These are phyloP conservation scores for Formica selysi DNA, from an alignment of 1,140 invertebrate species.

Conservation along the genomic window DNA sequence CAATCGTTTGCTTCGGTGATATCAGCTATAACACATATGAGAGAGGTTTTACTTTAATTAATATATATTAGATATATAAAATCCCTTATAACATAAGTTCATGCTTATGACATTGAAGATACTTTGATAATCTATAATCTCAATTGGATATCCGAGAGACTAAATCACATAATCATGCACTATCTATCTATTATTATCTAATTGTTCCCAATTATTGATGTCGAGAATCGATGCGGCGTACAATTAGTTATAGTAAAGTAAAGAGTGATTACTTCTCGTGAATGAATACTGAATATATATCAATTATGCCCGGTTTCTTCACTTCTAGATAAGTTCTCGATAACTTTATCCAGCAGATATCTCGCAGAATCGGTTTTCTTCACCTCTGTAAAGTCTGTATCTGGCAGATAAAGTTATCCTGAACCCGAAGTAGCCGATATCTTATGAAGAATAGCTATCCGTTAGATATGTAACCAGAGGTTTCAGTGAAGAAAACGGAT, in stretches of 20 bases:
- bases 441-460: constrained; percentile 10
- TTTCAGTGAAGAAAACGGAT: constrained; percentile 11
- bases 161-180: constrained; percentile 59
- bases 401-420: not conserved
- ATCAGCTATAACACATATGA: constrained; percentile 14
- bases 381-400: not conserved
- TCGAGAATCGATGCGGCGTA: constrained; percentile 16
- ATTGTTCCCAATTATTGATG: constrained; percentile 6
- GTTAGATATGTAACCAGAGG: constrained; percentile 13
- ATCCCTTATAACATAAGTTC: constrained; percentile 16
- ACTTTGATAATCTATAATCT: constrained; percentile 33
- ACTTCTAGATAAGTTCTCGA: not conserved
- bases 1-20: not conserved
- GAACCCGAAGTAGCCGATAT: not conserved
- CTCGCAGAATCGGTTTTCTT: not conserved
- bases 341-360: not conserved
- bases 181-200: constrained; percentile 16
- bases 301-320: not conserved
- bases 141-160: constrained; percentile 26
- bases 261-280: not conserved
- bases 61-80: constrained; percentile 48
- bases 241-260: constrained; percentile 17
- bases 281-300: constrained; percentile 40
- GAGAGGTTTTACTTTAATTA: constrained; percentile 29
- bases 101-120: constrained; percentile 53